Base-by-base conservation (phyloP, 2,113 vertebrate species). In the Aspidoscelis tigris region DNA sequence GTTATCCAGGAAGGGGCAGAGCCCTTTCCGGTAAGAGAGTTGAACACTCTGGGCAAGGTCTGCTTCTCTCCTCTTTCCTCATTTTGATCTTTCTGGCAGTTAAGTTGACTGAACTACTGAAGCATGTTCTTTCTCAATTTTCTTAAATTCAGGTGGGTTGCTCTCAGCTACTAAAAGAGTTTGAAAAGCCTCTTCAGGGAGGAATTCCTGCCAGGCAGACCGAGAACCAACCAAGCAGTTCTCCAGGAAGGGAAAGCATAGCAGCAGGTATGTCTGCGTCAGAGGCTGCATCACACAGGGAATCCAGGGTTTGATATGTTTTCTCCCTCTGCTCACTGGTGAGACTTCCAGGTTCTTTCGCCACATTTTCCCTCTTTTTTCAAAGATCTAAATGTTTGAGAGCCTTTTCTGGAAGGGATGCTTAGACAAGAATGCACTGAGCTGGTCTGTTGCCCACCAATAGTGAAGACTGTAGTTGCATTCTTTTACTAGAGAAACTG, bases 1-100 rank as follows among this genome's bases (percentile, higher is more conserved):
- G 98, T 99, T 73, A 99, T 99, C 94, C 98, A 99, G 93, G 99
- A 99, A 90, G 99, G 99, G 94, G 98, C 99, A 10, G 98, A 99
- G 82, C 99, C 99, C 18, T 99, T 99, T 94, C 99, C 99, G 82
- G 99, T 99, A 93, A 96, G 98, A 68, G 85, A 20, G 16, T 22
- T 70, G 10, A 71, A 18, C 8, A 5, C 24, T 16, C 39, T 58
- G 33, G 22, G 1, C 12, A 81, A 83, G 26, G 79, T 33, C 33
- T 33, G 0, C 64, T 81, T 77, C 47, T 85, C 86, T 69, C 10
- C 39, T 1, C 86, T 33, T 24, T 69, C 1, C 11, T 33, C 33
- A 33, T 33, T 78, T 82, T 64, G 43, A n/a, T 7, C 5, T 26
- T 44, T 18, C 12, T 26, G 7, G 33, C 53, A n/a, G 10, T 44